Evolutionary conservation across 2,113 vertebrate species (phyloP), one percentile per base, ranked within the genome.

Genomic region (Ramphastos sulfuratus): DNA sequence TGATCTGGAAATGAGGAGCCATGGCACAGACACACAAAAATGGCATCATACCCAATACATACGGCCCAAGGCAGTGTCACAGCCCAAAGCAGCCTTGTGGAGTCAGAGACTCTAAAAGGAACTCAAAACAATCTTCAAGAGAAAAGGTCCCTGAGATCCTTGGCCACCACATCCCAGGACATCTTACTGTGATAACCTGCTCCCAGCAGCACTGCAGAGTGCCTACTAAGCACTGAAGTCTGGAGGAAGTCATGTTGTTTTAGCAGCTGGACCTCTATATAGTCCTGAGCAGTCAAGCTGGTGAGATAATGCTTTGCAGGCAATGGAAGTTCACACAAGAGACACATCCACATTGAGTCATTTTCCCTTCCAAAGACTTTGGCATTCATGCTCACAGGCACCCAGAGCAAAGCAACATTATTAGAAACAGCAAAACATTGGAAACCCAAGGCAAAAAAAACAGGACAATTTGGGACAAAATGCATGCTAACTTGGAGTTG

Each of bases 341-440:
- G 9, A 71, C 16, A 54, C 66, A 20, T 15, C 28, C 1, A 17
- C 28, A 6, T 25, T 48, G 37, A 85, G 33, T 7, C 24, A 23
- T 50, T 19, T 58, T 20, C 31, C 13, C 28, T 52, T 78, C n/a
- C 52, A 24, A 71, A 61, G 18, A 4, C 18, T 5, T 2, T 7
- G 18, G 60, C 4, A 46, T 9, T 52, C 16, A 23, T 2, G 14
- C 0, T 1, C 2, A 7, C 15, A 50, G 21, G 16, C 8, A 79
- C 4, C 5, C 16, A 12, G 7, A 82, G 35, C 24, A 75, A 75
- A 67, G n/a, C 33, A 79, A 21, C 0, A 42, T 15, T 46, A 48
- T 0, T 0, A 56, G 16, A 76, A 67, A 75, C 0, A 46, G 24
- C 2, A 71, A 0, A 0, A 48, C 52, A 24, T 2, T 35, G 7